These are phyloP conservation scores for Murina feae DNA, from an alignment of 2,113 vertebrate genomes.

Conservation along the genomic window DNA sequence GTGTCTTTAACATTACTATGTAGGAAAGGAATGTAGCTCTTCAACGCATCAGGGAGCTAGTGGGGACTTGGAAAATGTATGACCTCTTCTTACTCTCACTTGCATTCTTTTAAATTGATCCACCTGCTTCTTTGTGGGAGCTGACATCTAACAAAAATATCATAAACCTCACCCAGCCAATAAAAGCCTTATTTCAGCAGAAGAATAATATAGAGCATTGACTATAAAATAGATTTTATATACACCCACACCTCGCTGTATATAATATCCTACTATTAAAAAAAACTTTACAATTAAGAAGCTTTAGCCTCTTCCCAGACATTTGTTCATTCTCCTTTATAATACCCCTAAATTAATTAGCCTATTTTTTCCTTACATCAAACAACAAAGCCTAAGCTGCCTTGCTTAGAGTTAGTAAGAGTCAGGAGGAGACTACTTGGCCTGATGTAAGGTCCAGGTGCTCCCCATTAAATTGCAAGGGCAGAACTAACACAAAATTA, in stretches of 20 bases:
- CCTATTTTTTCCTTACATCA: constrained; percentile 1
- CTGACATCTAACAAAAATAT: neutral
- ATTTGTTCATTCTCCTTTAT: neutral
- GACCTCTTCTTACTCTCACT: neutral
- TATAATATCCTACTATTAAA: neutral
- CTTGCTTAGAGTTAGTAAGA: constrained; percentile 21
- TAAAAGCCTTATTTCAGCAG: neutral
- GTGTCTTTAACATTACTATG: neutral
- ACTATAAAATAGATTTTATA: constrained; percentile 16
- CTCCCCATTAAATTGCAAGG: constrained; percentile 31
- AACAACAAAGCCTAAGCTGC: neutral
- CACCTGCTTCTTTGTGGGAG: neutral
- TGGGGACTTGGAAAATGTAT: neutral
- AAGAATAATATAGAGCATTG: neutral
- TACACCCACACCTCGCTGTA: neutral
- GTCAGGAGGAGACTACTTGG: neutral
- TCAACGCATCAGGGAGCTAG: neutral
- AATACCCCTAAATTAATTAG: neutral
- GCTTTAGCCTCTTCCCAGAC: neutral
- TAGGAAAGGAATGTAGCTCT: neutral
- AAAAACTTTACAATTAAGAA: neutral
- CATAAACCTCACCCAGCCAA: neutral
- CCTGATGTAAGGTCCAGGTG: neutral
- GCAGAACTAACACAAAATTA: neutral
- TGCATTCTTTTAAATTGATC: constrained; percentile 11